These are phyloP conservation scores for Troglohyphantes excavatus DNA, from an alignment of 2,888 invertebrate species.

Conservation along the genomic window DNA sequence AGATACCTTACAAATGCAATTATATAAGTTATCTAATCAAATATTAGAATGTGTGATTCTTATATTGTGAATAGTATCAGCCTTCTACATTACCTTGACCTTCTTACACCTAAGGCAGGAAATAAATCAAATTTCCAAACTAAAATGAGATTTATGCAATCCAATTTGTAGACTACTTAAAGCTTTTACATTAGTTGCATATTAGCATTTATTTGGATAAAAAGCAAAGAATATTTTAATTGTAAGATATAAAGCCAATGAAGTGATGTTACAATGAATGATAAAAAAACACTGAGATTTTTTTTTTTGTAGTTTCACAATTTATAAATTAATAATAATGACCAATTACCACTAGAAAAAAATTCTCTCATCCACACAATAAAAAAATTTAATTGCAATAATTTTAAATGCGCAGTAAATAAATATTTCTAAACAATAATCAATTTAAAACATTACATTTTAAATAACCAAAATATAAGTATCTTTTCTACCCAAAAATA, in stretches of 20 bases:
- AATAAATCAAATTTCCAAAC: background rate
- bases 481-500: too few species aligned
- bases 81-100: slow-evolving; percentile 4
- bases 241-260: background rate
- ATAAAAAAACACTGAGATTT: background rate
- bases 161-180: background rate
- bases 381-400: too few species aligned
- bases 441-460: background rate
- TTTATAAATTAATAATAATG: background rate
- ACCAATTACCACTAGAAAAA: too few species aligned
- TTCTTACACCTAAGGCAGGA: background rate
- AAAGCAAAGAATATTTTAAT: background rate
- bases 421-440: background rate
- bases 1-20: background rate
- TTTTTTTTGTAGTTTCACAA: too few species aligned
- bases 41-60: background rate
- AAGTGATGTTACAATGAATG: background rate
- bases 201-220: background rate
- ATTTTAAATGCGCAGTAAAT: background rate
- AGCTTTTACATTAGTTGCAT: background rate
- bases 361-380: too few species aligned
- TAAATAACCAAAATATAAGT: too few species aligned
- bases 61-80: background rate
- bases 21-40: background rate
- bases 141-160: slow-evolving; percentile 15